A percentile compares a stretch with the other conserved stretches of the same genome.
Conservation (phyloP, 2,888 invertebrate species). For the Perizoma flavofasciatum region DNA sequence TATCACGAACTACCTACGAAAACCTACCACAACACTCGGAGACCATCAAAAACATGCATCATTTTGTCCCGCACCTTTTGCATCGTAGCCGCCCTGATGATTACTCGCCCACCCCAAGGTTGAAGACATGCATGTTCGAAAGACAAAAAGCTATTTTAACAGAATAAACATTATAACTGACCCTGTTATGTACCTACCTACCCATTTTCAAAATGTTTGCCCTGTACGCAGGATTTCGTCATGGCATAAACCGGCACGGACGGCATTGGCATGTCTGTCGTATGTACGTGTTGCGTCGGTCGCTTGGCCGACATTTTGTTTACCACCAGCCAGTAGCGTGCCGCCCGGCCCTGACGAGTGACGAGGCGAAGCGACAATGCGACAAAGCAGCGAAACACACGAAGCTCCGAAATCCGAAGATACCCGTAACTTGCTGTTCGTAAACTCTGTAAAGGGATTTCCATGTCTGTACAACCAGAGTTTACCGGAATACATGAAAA, state of each 20-base stretch:
- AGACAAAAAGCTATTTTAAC: too few relatives aligned
- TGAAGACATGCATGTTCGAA: too few relatives aligned
- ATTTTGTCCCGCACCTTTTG: too few relatives aligned
- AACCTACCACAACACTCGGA: too few relatives aligned
- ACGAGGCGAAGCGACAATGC: slow-evolving; percentile 26
- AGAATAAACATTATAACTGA: too few relatives aligned
- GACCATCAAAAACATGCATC: too few relatives aligned
- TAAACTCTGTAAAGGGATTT: slow-evolving; percentile 49
- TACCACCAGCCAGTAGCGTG: slow-evolving; percentile 31
- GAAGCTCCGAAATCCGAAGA: slow-evolving; percentile 45
- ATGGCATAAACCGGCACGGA: not conserved
- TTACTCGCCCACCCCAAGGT: too few relatives aligned
- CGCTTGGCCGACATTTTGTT: slow-evolving; percentile 46
- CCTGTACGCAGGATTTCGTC: not conserved
- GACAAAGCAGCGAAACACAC: slow-evolving; percentile 26
- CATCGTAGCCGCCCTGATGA: too few relatives aligned
- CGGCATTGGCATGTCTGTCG: slow-evolving; percentile 19
- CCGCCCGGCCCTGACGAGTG: slow-evolving; percentile 35
- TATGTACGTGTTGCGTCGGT: slow-evolving; percentile 39
- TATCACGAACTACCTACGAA: too few relatives aligned
- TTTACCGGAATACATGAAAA: slow-evolving; percentile 50
- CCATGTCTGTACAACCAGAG: slow-evolving; percentile 52
- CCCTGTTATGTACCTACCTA: too few relatives aligned
- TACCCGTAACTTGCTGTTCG: slow-evolving; percentile 42
- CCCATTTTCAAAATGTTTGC: too few relatives aligned